phyloP scores from a whole-genome alignment of 1,140 invertebrate species.

The Eupeodes corollae region DNA sequence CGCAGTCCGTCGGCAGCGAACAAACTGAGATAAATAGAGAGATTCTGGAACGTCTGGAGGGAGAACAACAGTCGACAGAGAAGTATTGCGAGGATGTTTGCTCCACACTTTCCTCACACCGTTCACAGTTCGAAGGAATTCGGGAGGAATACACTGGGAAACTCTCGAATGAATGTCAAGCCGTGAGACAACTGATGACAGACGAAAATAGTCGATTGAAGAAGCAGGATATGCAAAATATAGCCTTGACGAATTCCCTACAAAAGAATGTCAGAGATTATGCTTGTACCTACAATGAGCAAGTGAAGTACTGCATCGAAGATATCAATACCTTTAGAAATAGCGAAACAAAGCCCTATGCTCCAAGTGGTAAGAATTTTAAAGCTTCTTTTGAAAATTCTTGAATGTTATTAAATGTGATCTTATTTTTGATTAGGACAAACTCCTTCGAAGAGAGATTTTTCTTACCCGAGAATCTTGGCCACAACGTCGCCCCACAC shows the following conservation, averaged over 20 bases:
- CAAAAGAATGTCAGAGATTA: conserved; percentile 14
- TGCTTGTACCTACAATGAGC: conserved; percentile 11
- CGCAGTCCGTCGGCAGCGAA: no score
- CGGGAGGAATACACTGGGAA: no score
- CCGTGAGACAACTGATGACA: neutral
- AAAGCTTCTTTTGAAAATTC: neutral
- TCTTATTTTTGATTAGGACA: conserved; percentile 34
- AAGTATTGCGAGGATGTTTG: no score
- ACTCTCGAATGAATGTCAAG: no score
- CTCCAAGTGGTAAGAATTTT: conserved; percentile 33
- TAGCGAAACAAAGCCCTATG: conserved; percentile 39
- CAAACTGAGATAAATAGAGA: no score
- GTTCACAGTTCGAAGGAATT: no score
- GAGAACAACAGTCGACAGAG: no score
- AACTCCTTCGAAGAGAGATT: conserved; percentile 51
- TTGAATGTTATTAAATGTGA: neutral
- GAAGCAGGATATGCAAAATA: neutral
- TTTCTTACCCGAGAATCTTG: conserved; percentile 48
- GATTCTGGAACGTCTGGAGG: no score
- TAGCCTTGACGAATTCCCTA: conserved; percentile 9
- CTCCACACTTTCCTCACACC: no score
- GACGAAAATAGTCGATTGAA: neutral
- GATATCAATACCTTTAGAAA: conserved; percentile 31
- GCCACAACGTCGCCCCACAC: conserved; percentile 55
- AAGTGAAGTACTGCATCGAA: conserved; percentile 18